Evolutionary conservation across 2,888 invertebrate genomes (phyloP).

Genomic region (Callinectes sapidus): DNA sequence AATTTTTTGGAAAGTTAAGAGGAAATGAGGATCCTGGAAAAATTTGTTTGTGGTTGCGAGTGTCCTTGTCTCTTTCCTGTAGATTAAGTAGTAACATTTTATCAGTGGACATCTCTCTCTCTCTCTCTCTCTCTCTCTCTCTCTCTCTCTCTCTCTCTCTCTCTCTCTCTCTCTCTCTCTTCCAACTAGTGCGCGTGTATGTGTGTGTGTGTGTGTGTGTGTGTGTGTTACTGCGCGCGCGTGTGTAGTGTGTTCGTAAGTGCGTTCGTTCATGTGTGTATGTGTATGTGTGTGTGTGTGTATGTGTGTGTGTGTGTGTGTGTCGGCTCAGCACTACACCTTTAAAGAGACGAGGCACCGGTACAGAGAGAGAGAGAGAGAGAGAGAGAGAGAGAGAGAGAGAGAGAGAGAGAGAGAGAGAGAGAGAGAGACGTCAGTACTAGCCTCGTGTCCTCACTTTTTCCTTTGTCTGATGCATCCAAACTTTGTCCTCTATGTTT

Average conservation of each 20-base stretch:
- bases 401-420: conserved; percentile 36
- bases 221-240: not conserved
- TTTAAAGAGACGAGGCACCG: conserved; percentile 16
- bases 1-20: not conserved
- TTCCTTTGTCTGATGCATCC: conserved; percentile 25
- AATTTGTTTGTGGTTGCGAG: not conserved
- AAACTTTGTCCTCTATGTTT: not conserved
- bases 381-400: conserved; percentile 47
- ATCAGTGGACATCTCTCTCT: too few relatives aligned
- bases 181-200: not conserved
- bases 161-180: too few relatives aligned
- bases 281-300: not conserved
- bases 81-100: too few relatives aligned
- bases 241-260: not conserved
- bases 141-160: too few relatives aligned
- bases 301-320: conserved; percentile 29
- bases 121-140: too few relatives aligned
- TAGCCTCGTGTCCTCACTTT: conserved; percentile 29
- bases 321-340: not conserved
- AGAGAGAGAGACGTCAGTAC: conserved; percentile 22
- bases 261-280: not conserved
- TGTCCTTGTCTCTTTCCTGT: not conserved
- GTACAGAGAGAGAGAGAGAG: conserved; percentile 36
- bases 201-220: not conserved
- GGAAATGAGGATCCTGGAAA: not conserved